These are phyloP conservation scores for Pseudochromis fuscus DNA, from an alignment of 2,797 vertebrate species.

Conservation along the genomic window DNA sequence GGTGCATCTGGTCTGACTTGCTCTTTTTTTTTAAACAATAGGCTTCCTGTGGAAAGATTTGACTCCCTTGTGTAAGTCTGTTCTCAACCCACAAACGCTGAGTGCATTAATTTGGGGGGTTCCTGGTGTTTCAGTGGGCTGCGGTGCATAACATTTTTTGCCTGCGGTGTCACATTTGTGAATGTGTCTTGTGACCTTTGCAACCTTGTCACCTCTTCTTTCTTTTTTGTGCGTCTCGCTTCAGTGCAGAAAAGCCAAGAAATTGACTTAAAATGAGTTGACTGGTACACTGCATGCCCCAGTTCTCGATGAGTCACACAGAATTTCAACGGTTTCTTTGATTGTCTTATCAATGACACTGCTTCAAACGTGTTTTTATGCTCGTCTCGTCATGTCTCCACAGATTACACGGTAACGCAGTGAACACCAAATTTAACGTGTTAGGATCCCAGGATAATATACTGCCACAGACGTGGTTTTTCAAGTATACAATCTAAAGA, in stretches of 20 bases:
- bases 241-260: conserved; percentile 4
- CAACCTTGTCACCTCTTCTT: background rate
- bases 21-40: conserved; percentile 11
- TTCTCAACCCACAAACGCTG: conserved; percentile 39
- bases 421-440: background rate
- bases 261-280: background rate
- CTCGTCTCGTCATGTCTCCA: background rate
- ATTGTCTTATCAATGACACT: background rate
- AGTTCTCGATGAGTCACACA: background rate
- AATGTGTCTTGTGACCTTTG: conserved; percentile 54
- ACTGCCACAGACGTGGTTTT: background rate
- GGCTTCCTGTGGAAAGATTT: conserved; percentile 72
- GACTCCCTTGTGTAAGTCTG: conserved; percentile 39
- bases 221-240: background rate
- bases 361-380: background rate
- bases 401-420: background rate
- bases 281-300: background rate
- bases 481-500: background rate
- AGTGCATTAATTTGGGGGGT: conserved; percentile 15
- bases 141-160: conserved; percentile 1
- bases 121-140: conserved; percentile 32
- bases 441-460: background rate
- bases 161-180: conserved; percentile 7
- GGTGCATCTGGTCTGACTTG: conserved; percentile 20
- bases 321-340: background rate